These are phyloP conservation scores for Brachyrhaphis roseni DNA, from an alignment of 2,797 vertebrate genomes.

Conservation along the genomic window DNA sequence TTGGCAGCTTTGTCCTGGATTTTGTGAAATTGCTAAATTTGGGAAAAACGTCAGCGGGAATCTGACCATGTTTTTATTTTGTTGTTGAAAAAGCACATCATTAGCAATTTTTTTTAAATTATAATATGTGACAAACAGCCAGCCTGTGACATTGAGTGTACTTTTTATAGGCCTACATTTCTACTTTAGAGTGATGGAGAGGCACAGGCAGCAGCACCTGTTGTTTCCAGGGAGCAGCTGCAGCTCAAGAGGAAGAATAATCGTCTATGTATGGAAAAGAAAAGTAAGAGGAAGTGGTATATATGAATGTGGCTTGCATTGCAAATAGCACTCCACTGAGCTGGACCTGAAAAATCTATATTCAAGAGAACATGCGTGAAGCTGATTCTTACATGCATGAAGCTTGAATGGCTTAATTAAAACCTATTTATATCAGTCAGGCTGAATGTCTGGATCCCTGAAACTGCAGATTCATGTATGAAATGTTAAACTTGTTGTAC, in stretches of 20 bases:
- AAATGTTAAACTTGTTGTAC: not conserved
- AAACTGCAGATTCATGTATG: not conserved
- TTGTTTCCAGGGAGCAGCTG: constrained; percentile 7
- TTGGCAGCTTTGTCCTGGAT: constrained; percentile 12
- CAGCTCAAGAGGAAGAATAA: not conserved
- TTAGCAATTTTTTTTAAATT: not conserved
- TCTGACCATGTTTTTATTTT: not conserved
- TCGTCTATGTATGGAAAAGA: not conserved
- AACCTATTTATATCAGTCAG: not conserved
- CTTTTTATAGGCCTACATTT: not conserved
- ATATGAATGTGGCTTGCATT: not conserved
- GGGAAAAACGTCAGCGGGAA: not conserved
- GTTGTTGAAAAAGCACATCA: not conserved
- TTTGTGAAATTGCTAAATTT: not conserved
- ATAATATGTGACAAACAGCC: not conserved
- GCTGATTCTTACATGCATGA: not conserved
- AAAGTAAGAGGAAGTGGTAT: not conserved
- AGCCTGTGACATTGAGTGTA: not conserved
- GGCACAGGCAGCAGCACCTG: not conserved
- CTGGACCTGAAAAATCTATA: not conserved
- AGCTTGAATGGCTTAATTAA: not conserved
- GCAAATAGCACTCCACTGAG: not conserved
- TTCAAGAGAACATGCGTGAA: not conserved
- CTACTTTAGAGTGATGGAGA: not conserved
- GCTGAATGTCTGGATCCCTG: not conserved